phyloP scores from a whole-genome alignment of 2,113 vertebrate genomes.

The Tiliqua scincoides region DNA sequence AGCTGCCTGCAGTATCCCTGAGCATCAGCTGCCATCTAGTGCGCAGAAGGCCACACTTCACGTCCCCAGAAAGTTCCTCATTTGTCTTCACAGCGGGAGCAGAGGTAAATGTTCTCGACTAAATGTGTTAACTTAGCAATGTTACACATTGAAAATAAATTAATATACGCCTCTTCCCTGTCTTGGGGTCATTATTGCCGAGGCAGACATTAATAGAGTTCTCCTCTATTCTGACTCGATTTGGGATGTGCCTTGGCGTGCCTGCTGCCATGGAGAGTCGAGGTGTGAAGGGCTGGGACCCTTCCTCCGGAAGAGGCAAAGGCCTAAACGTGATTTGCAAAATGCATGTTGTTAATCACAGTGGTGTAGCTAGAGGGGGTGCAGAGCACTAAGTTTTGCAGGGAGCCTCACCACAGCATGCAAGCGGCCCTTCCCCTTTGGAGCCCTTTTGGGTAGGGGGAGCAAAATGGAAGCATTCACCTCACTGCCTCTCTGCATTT shows the following conservation, averaged over 20 bases:
- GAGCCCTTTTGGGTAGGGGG: no score
- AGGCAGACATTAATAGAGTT: constrained; percentile 78
- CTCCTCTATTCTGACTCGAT: constrained; percentile 72
- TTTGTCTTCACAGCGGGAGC: constrained; percentile 73
- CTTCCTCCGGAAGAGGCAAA: constrained; percentile 42
- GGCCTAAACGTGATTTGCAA: constrained; percentile 50
- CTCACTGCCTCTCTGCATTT: no score
- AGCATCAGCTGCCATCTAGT: constrained; percentile 80
- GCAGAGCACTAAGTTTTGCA: no score
- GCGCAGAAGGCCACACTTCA: constrained; percentile 45
- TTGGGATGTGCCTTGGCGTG: constrained; percentile 70
- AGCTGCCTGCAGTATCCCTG: constrained; percentile 57
- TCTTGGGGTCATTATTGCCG: constrained; percentile 78
- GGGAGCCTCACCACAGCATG: no score
- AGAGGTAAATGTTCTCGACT: constrained; percentile 55
- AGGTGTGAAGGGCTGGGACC: constrained; percentile 18
- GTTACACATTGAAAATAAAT: constrained; percentile 74
- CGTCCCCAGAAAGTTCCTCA: constrained; percentile 51
- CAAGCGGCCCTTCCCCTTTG: no score
- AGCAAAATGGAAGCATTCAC: no score
- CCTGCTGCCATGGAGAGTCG: constrained; percentile 42
- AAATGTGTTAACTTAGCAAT: constrained; percentile 74
- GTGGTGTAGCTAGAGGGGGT: no score
- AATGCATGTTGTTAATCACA: constrained; percentile 51
- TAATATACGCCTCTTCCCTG: constrained; percentile 77